phyloP scores from a whole-genome alignment of 2,888 invertebrate species.

The Anarsia innoxiella region DNA sequence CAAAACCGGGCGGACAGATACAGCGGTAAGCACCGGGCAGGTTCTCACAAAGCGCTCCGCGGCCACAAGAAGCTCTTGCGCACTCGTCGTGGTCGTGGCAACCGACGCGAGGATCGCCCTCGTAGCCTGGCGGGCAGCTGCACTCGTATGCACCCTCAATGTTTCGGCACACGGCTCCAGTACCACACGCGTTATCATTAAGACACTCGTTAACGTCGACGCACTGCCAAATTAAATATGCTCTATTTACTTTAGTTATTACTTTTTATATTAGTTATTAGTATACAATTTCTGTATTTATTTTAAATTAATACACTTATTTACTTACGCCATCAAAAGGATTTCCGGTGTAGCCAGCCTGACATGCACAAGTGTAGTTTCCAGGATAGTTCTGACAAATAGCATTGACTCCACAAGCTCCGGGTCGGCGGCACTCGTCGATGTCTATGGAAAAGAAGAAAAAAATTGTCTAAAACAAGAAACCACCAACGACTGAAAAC shows the following conservation, averaged over 20 bases:
- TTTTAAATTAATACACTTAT: neutral
- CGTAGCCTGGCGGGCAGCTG: slow-evolving; percentile 87
- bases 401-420: slow-evolving; percentile 88
- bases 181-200: slow-evolving; percentile 82
- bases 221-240: slow-evolving; percentile 75
- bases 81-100: slow-evolving; percentile 88
- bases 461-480: too few species aligned
- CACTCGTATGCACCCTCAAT: slow-evolving; percentile 87
- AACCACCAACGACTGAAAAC: too few species aligned
- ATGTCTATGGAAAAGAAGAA: slow-evolving; percentile 88
- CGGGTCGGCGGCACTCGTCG: slow-evolving; percentile 88
- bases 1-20: slow-evolving; percentile 87
- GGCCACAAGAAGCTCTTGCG: slow-evolving; percentile 83
- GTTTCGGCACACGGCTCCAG: slow-evolving; percentile 86
- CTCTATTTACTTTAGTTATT: too few species aligned
- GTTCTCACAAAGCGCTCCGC: slow-evolving; percentile 86
- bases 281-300: slow-evolving; percentile 7
- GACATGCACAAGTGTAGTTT: slow-evolving; percentile 91
- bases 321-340: slow-evolving; percentile 74
- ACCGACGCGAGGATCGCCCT: slow-evolving; percentile 84
- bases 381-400: slow-evolving; percentile 89
- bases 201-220: slow-evolving; percentile 90
- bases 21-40: slow-evolving; percentile 86
- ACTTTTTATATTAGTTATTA: neutral
- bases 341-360: slow-evolving; percentile 88